Evolutionary conservation across 2,888 invertebrate genomes (phyloP).

Genomic region (Trichogramma dendrolimi): DNA sequence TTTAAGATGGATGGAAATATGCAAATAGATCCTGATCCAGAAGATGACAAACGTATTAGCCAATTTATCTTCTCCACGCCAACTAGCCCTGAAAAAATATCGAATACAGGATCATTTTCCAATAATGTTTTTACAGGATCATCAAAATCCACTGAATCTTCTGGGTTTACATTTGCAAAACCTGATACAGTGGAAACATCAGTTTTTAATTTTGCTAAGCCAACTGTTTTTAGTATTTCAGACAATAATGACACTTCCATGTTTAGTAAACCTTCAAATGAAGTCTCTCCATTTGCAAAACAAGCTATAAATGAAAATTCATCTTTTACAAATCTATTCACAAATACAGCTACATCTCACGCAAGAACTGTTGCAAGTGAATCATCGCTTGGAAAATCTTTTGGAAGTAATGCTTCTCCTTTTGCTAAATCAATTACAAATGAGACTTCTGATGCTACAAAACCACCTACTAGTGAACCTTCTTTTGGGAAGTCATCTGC

Average conservation of each 20-base stretch:
- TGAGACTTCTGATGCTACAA: neutral
- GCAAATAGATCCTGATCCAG: slow-evolving; percentile 22
- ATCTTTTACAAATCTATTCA: too few species aligned
- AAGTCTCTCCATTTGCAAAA: neutral
- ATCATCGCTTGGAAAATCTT: neutral
- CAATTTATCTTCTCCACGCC: slow-evolving; percentile 38
- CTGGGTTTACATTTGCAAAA: slow-evolving; percentile 35
- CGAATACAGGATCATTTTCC: slow-evolving; percentile 22
- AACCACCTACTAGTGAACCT: too few species aligned
- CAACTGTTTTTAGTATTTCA: too few species aligned
- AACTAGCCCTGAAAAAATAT: slow-evolving; percentile 30
- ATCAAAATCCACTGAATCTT: slow-evolving; percentile 9
- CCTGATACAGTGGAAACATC: slow-evolving; percentile 9
- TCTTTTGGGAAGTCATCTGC: too few species aligned
- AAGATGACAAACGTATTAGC: slow-evolving; percentile 15
- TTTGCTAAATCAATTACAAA: slow-evolving; percentile 2
- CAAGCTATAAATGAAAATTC: neutral
- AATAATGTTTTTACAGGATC: slow-evolving; percentile 28
- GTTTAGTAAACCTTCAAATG: too few species aligned
- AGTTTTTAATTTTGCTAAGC: too few species aligned
- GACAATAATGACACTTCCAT: too few species aligned
- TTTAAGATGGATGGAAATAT: slow-evolving; percentile 26
- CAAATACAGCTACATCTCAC: too few species aligned
- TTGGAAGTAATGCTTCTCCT: neutral
- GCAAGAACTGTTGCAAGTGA: neutral